A percentile compares a stretch with the other conserved stretches of the same genome.
phyloP scores from a whole-genome alignment of 2,888 invertebrate species.

The Hyalella azteca region DNA sequence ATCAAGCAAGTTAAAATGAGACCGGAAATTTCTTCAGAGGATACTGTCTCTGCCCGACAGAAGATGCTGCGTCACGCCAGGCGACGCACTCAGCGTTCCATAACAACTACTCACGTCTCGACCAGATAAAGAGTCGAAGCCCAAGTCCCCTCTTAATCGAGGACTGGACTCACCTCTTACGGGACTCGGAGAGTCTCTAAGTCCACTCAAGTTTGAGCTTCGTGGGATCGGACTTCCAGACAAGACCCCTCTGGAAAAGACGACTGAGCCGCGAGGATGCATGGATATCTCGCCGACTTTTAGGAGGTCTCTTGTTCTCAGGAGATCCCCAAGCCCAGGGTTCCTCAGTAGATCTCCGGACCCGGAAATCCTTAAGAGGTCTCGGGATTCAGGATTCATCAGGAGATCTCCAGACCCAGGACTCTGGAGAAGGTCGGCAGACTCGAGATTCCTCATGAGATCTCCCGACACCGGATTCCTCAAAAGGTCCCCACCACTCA shows the following conservation, averaged over 20 bases:
- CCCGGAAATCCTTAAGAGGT: neutral
- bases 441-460: neutral
- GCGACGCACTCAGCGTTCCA: neutral
- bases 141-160: conserved; percentile 14
- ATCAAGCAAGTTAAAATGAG: neutral
- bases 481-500: conserved; percentile 32
- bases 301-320: neutral
- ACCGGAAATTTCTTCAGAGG: conserved; percentile 8
- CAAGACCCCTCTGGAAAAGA: neutral
- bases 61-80: conserved; percentile 9
- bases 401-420: neutral
- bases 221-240: neutral
- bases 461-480: neutral
- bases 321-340: neutral
- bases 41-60: conserved; percentile 36
- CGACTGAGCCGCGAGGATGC: neutral
- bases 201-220: neutral
- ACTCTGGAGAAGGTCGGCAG: neutral
- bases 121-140: neutral
- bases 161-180: conserved; percentile 5
- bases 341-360: neutral
- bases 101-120: neutral
- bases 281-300: conserved; percentile 6
- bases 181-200: conserved; percentile 6
- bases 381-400: neutral